phyloP scores from a whole-genome alignment of 1,140 invertebrate species.

The Meloidogyne hapla region DNA sequence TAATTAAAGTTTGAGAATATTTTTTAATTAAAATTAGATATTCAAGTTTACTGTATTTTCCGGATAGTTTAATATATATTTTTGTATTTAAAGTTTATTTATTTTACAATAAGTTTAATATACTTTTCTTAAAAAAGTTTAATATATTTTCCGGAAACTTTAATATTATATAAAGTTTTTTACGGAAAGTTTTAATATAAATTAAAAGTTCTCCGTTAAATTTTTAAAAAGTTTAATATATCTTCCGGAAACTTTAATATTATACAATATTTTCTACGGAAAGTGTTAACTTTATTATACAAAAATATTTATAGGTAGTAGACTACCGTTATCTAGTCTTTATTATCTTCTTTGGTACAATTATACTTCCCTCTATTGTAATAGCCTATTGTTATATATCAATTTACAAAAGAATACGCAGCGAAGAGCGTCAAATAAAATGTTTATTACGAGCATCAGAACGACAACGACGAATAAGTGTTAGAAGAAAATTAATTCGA shows the following conservation, averaged over 20 bases:
- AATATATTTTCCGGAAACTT: not conserved
- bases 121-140: conserved; percentile 16
- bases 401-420: conserved; percentile 46
- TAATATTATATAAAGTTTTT: not conserved
- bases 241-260: not conserved
- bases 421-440: conserved; percentile 47
- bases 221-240: not conserved
- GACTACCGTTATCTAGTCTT: conserved; percentile 53
- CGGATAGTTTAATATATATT: not conserved
- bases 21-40: no score
- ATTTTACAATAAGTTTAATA: not conserved
- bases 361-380: conserved; percentile 46
- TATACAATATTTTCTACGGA: not conserved
- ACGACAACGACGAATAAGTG: conserved; percentile 42
- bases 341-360: conserved; percentile 51
- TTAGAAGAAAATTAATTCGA: conserved; percentile 51
- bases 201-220: no score
- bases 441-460: conserved; percentile 47
- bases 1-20: no score
- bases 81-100: no score
- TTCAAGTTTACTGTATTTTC: not conserved
- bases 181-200: not conserved
- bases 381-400: conserved; percentile 44
- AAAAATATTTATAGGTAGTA: conserved; percentile 34
- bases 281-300: not conserved